phyloP scores from a whole-genome alignment of 1,140 invertebrate species.

The Arctopsyche grandis region DNA sequence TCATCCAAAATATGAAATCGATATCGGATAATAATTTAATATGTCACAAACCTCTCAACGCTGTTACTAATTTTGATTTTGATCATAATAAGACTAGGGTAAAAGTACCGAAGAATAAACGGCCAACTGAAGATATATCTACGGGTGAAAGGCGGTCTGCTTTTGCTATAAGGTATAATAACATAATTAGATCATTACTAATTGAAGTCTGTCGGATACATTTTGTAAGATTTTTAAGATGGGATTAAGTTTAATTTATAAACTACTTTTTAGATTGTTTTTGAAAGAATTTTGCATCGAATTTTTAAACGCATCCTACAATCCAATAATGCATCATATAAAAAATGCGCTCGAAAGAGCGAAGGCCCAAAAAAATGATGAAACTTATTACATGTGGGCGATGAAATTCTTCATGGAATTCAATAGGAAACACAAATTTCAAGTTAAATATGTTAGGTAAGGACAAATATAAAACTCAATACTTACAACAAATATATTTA shows the following conservation, averaged over 20 bases:
- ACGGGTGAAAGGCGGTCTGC: conserved; percentile 76
- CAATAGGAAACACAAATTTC: conserved; percentile 85
- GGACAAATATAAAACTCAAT: neutral
- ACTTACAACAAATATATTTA: neutral
- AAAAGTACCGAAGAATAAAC: conserved; percentile 74
- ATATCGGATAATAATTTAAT: conserved; percentile 92
- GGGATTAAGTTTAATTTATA: too few relatives aligned
- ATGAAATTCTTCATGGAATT: conserved; percentile 98
- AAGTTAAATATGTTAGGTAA: conserved; percentile 90
- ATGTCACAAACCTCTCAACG: conserved; percentile 84
- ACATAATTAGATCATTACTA: too few relatives aligned
- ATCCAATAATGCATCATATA: conserved; percentile 83
- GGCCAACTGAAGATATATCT: conserved; percentile 68
- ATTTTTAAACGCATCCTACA: conserved; percentile 92
- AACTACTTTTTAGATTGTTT: conserved; percentile 76
- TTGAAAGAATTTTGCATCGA: conserved; percentile 95
- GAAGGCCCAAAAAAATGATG: conserved; percentile 78
- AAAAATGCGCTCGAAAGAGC: conserved; percentile 74
- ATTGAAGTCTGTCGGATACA: too few relatives aligned
- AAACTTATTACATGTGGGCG: conserved; percentile 94
- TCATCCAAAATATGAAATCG: conserved; percentile 92
- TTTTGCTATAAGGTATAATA: conserved; percentile 78
- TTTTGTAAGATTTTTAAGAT: too few relatives aligned
- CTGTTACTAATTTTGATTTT: conserved; percentile 80
- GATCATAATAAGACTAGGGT: conserved; percentile 77